Percentiles rank a stretch among this genome's conserved stretches.
phyloP scores from a whole-genome alignment of 2,888 invertebrate genomes.

The Andrena bicolor region DNA sequence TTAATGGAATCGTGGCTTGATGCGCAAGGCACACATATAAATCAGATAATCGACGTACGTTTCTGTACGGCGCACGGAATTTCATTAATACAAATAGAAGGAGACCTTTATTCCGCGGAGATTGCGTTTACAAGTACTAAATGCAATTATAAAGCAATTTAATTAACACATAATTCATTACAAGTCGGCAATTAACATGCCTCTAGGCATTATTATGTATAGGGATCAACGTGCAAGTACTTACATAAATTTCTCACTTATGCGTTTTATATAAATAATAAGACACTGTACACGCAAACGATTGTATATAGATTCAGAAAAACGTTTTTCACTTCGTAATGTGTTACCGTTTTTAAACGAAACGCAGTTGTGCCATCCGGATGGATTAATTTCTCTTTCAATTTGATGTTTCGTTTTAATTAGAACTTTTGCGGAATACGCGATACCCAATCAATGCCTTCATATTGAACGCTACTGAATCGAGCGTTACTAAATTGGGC shows the following conservation, averaged over 20 bases:
- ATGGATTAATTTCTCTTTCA: too few relatives aligned
- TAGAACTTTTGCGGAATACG: too few relatives aligned
- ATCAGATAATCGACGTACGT: constrained; percentile 52
- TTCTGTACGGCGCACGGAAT: constrained; percentile 25
- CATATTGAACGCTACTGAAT: neutral
- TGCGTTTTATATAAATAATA: neutral
- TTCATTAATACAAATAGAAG: constrained; percentile 43
- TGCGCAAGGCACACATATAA: constrained; percentile 17
- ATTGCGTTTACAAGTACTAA: constrained; percentile 22
- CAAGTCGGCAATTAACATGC: constrained; percentile 6
- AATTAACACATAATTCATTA: constrained; percentile 54
- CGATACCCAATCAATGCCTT: neutral
- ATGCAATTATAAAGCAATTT: constrained; percentile 46
- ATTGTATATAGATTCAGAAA: neutral
- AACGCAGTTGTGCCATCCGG: neutral
- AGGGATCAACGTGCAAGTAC: constrained; percentile 17
- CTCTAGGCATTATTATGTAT: neutral
- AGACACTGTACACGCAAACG: neutral
- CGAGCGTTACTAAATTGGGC: neutral
- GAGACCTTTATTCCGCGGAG: constrained; percentile 33
- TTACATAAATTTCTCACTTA: neutral
- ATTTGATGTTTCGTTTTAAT: too few relatives aligned
- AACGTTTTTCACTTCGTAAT: neutral
- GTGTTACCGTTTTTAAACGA: neutral
- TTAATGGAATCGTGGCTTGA: constrained; percentile 15